These are phyloP conservation scores for Synanceia verrucosa DNA, from an alignment of 2,797 vertebrate species.

Conservation along the genomic window DNA sequence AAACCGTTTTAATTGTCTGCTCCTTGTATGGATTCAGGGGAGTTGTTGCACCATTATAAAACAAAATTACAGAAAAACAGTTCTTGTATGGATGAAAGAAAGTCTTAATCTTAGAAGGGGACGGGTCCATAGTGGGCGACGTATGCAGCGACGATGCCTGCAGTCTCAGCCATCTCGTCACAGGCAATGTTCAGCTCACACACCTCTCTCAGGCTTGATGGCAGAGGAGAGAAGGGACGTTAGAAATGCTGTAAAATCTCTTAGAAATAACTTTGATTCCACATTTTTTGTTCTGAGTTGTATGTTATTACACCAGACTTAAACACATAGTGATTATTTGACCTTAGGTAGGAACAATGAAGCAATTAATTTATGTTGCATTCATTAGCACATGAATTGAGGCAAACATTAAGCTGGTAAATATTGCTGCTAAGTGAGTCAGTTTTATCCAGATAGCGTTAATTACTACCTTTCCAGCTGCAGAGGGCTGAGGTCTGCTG, in stretches of 20 bases:
- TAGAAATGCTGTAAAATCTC: not conserved
- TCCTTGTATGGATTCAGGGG: constrained; percentile 38
- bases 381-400: not conserved
- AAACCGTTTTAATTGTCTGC: constrained; percentile 15
- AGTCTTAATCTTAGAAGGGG: constrained; percentile 59
- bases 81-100: constrained; percentile 26
- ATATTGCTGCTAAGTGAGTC: not conserved
- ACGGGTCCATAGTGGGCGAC: constrained; percentile 82
- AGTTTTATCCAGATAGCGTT: not conserved
- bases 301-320: not conserved
- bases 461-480: constrained; percentile 81
- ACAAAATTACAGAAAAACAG: constrained; percentile 28
- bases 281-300: not conserved
- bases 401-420: not conserved
- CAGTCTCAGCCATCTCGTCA: constrained; percentile 86
- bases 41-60: constrained; percentile 27
- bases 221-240: constrained; percentile 2
- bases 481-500: constrained; percentile 56
- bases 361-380: not conserved
- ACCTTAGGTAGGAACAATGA: not conserved
- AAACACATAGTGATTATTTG: not conserved
- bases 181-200: constrained; percentile 86
- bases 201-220: constrained; percentile 82
- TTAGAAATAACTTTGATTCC: not conserved
- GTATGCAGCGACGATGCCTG: constrained; percentile 87